Evolutionary conservation across 2,888 invertebrate genomes (phyloP).

Genomic region (Strigamia maritima): DNA sequence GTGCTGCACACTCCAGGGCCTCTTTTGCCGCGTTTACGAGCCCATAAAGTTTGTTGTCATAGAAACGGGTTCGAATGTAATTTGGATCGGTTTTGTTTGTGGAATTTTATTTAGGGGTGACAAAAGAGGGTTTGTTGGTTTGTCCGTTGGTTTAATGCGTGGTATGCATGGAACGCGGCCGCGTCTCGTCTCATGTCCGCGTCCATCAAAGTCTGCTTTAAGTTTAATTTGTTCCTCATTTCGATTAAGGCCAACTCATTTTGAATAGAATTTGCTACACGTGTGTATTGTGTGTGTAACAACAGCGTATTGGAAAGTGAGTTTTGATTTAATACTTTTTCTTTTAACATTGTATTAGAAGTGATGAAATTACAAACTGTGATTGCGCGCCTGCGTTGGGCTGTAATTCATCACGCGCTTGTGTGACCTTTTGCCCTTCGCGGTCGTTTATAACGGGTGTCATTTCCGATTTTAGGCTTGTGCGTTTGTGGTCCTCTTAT

Average conservation of each 20-base stretch:
- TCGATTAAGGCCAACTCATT: slow-evolving; percentile 6
- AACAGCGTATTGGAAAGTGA: slow-evolving; percentile 18
- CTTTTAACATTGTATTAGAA: neutral
- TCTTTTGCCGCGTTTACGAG: slow-evolving; percentile 8
- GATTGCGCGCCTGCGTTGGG: neutral
- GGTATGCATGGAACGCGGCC: slow-evolving; percentile 5
- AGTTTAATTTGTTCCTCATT: slow-evolving; percentile 7
- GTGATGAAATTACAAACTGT: slow-evolving; percentile 34
- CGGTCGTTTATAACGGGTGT: slow-evolving; percentile 31
- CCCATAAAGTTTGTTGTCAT: slow-evolving; percentile 16
- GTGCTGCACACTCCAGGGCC: slow-evolving; percentile 9
- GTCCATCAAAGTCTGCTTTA: slow-evolving; percentile 30
- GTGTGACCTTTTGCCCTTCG: slow-evolving; percentile 24
- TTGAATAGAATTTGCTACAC: neutral
- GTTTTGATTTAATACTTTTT: slow-evolving; percentile 28
- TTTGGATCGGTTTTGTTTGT: slow-evolving; percentile 32
- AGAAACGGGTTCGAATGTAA: slow-evolving; percentile 19
- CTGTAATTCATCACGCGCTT: slow-evolving; percentile 24
- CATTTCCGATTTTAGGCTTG: slow-evolving; percentile 27
- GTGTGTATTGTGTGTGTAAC: neutral
- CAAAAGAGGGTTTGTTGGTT: slow-evolving; percentile 34
- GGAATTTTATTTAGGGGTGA: slow-evolving; percentile 27
- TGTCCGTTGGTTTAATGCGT: slow-evolving; percentile 6
- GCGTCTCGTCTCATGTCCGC: neutral
- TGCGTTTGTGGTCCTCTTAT: slow-evolving; percentile 26